Evolutionary conservation across 1,140 invertebrate species (phyloP), one percentile per base, ranked within the genome.

Genomic region (Heterodera schachtii): DNA sequence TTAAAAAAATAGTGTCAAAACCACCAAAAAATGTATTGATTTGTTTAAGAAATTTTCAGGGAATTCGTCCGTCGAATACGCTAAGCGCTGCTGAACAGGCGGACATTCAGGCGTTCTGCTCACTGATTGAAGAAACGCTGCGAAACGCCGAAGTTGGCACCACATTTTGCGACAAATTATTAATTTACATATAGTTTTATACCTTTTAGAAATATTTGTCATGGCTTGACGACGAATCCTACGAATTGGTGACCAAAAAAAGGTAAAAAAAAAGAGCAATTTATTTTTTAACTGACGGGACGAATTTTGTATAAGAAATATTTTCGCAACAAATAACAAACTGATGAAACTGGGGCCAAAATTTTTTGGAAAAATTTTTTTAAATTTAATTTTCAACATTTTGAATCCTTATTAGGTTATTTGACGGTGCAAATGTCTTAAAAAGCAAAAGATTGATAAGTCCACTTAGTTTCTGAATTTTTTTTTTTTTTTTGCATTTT

Each of bases 21-120:
- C n/a, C n/a, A n/a, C 31, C 31, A 31, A 31, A 31, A 52, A 78
- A 44, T 21, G 19, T 21, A 78, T 44, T 21, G 19, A 43, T n/a
- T 81, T 31, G 41, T 31, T n/a, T 19, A 3, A n/a, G 19, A 7
- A 46, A 16, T 78, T 44, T 46, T 57, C 79, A 76, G 92, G 94
- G 94, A 3, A 93, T 93, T 11, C 92, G 93, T 19, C 90, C 97
- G 16, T 94, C 94, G 19, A 91, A 92, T 41, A 90, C 93, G 83
- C 90, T 98, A 73, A 93, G 93, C 64, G 91, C 93, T 31, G 92
- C 93, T 49, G 93, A 96, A 87, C 94, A 94, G 88, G 93, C 94
- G n/a, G 96, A 98, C 87, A 94, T 98, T 93, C 92, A 94, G 84
- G 96, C 96, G 0, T 97, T 96, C 88, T 95, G 97, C 90, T 94